Evolutionary conservation across 2,113 vertebrate species (phyloP).

Genomic region (Gasterosteus aculeatus): DNA sequence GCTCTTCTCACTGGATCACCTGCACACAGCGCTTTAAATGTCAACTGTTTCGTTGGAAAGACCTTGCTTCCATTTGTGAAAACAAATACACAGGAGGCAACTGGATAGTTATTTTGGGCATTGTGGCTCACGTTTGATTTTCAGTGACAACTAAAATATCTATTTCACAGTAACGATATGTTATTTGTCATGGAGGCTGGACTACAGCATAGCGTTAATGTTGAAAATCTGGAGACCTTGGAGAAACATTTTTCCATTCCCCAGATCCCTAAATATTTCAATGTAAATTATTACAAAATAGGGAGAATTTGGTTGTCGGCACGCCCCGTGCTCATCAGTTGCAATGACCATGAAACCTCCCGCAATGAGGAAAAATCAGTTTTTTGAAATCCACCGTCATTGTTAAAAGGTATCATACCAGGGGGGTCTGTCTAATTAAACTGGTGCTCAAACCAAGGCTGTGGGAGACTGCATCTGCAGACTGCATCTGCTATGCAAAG

Average conservation of each 20-base stretch:
- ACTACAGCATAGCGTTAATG: background rate
- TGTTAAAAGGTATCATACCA: constrained; percentile 70
- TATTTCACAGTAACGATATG: background rate
- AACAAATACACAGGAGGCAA: background rate
- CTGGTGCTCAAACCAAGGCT: constrained; percentile 64
- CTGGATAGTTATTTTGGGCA: background rate
- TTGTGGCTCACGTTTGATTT: background rate
- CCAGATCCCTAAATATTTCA: constrained; percentile 44
- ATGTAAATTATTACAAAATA: constrained; percentile 44
- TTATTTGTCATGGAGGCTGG: no score
- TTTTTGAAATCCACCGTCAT: constrained; percentile 60
- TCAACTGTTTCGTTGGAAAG: no score
- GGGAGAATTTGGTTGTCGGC: constrained; percentile 55
- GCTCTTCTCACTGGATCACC: background rate
- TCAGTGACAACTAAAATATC: background rate
- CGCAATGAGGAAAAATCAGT: constrained; percentile 55
- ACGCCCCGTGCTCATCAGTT: constrained; percentile 53
- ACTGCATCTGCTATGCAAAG: constrained; percentile 69
- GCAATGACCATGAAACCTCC: constrained; percentile 68
- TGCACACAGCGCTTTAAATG: background rate
- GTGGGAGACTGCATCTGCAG: constrained; percentile 35
- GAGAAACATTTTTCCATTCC: background rate
- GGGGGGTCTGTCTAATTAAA: constrained; percentile 83
- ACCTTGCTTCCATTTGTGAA: background rate
- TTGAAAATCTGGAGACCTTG: background rate